These are phyloP conservation scores for Rhopalosiphum padi DNA, from an alignment of 1,140 invertebrate genomes.

Conservation along the genomic window DNA sequence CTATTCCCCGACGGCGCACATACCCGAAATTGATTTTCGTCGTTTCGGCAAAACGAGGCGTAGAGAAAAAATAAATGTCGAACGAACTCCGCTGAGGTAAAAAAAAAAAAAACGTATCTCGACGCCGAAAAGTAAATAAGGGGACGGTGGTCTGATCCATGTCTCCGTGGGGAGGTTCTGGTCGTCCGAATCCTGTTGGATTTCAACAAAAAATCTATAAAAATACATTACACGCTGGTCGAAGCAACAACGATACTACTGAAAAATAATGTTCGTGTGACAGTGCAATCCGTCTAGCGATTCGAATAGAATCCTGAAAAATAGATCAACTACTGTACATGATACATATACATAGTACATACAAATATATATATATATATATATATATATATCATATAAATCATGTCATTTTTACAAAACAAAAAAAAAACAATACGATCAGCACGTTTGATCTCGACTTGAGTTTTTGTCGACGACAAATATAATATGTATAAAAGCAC, in stretches of 20 bases:
- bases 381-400: background rate
- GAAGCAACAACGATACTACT: background rate
- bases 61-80: slow-evolving; percentile 45
- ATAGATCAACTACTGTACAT: background rate
- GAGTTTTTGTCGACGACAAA: background rate
- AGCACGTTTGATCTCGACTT: background rate
- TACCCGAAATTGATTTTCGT: slow-evolving; percentile 57
- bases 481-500: background rate
- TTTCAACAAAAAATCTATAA: background rate
- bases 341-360: no score
- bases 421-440: background rate
- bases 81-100: background rate
- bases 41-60: slow-evolving; percentile 42
- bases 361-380: background rate
- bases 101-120: slow-evolving; percentile 11
- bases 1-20: slow-evolving; percentile 38
- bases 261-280: background rate
- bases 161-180: slow-evolving; percentile 7
- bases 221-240: background rate
- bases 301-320: background rate
- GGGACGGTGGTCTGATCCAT: background rate
- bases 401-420: background rate
- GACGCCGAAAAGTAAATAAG: slow-evolving; percentile 49
- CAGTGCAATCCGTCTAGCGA: background rate
- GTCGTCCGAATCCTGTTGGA: background rate